phyloP scores from a whole-genome alignment of 2,113 vertebrate genomes.

The Barbus barbus region DNA sequence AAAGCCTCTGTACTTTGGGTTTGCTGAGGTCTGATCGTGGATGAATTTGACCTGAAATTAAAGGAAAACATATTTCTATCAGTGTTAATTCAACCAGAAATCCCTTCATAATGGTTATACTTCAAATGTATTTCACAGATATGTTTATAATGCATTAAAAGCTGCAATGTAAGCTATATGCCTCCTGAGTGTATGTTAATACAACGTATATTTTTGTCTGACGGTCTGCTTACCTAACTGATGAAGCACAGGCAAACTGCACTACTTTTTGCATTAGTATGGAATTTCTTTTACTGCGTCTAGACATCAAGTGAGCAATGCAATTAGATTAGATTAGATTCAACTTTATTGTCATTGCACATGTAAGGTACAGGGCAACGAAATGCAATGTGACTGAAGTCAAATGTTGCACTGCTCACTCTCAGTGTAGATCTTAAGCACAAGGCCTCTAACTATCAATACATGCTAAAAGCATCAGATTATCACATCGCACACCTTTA shows the following conservation, averaged over 20 bases:
- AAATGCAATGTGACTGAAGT: neutral
- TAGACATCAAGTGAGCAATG: neutral
- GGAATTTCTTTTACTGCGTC: neutral
- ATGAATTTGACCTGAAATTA: conserved; percentile 91
- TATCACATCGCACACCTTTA: conserved; percentile 80
- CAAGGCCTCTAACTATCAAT: too few relatives aligned
- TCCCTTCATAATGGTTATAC: neutral
- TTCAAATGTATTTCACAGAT: neutral
- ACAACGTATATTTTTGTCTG: neutral
- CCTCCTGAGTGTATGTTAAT: neutral
- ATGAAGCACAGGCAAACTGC: neutral
- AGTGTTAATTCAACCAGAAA: neutral
- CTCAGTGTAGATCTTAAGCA: too few relatives aligned
- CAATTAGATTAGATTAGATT: too few relatives aligned
- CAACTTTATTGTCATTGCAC: too few relatives aligned
- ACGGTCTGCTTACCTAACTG: neutral
- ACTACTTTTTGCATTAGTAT: neutral
- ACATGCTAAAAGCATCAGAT: too few relatives aligned
- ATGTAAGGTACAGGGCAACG: too few relatives aligned
- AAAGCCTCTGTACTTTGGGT: conserved; percentile 92
- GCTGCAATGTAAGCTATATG: neutral
- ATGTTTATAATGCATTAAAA: neutral
- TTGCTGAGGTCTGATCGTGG: conserved; percentile 91
- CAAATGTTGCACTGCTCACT: too few relatives aligned
- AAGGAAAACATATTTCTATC: neutral